Evolutionary conservation across 1,140 invertebrate genomes (phyloP), one percentile per base, ranked within the genome.

Genomic region (Hyles vespertilio): DNA sequence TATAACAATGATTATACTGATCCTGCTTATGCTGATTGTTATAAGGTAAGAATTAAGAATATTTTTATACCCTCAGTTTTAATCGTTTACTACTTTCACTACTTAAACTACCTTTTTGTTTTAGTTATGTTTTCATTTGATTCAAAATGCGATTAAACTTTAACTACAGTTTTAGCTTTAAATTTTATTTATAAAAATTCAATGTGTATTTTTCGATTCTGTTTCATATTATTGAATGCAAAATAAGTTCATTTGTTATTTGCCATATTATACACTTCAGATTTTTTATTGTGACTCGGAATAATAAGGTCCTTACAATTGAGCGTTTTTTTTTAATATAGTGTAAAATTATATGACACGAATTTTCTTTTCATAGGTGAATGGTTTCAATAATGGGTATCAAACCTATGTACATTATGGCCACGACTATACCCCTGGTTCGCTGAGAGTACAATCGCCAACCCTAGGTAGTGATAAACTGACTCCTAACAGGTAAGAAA

Each of bases 1-100:
- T 97, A 97, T 87, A 96, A 95, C 36, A 94, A 95, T 44, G 96
- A 98, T 78, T 98, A 96, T 81, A 93, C 94, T 40, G 96, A 97
- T 73, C 93, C 95, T 6, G 92, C 92, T 62, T 95, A 95, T 89
- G 93, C 94, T 45, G 85, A 88, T 58, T 86, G 79, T 59, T 84
- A 86, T 70, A 86, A 86, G 81, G 83, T 88, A 65, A 63, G 66
- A 47, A 62, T 57, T n/a, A 33, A 51, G 2, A 1, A 5, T 40
- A 40, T 40, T 40, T 51, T 56, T 59, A 57, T 58, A 34, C 3
- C 3, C 10, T 52, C 33, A n/a, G n/a, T n/a, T n/a, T n/a, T n/a
- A n/a, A n/a, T n/a, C n/a, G n/a, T n/a, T n/a, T n/a, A n/a, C n/a
- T n/a, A 52, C 8, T 12, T 10, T 9, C 44, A 46, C 0, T 8